These are phyloP conservation scores for Rhimphoctona megacephalus DNA, from an alignment of 2,888 invertebrate species.

Conservation along the genomic window DNA sequence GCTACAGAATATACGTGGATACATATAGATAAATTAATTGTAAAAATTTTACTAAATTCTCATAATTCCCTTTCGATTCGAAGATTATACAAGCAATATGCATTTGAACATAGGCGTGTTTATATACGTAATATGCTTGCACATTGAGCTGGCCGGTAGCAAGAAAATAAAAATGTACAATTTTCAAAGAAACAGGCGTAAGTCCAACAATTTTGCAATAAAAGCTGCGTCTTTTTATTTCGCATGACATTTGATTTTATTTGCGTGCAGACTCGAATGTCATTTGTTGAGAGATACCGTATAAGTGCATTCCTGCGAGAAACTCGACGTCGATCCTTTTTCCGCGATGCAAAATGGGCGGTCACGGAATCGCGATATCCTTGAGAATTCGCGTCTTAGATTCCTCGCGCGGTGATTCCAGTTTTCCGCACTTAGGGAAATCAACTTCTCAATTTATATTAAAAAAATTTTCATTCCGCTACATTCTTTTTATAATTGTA, in stretches of 20 bases:
- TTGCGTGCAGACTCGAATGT: slow-evolving; percentile 30
- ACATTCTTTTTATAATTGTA: not conserved
- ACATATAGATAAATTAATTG: slow-evolving; percentile 33
- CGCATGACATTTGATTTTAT: slow-evolving; percentile 21
- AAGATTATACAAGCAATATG: slow-evolving; percentile 48
- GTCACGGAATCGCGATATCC: slow-evolving; percentile 20
- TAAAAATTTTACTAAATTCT: slow-evolving; percentile 70
- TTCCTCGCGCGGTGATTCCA: slow-evolving; percentile 29
- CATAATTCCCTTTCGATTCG: slow-evolving; percentile 70
- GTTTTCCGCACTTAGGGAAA: slow-evolving; percentile 33
- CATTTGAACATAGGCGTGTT: slow-evolving; percentile 21
- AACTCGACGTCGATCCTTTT: slow-evolving; percentile 49
- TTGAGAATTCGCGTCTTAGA: slow-evolving; percentile 48
- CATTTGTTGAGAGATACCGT: slow-evolving; percentile 47
- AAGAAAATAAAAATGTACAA: not conserved
- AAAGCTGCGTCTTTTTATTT: slow-evolving; percentile 8
- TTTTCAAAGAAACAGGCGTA: not conserved
- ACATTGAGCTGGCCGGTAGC: not conserved
- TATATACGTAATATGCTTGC: slow-evolving; percentile 10
- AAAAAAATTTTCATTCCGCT: not conserved
- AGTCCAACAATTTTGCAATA: not conserved
- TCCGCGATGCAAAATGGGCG: slow-evolving; percentile 45
- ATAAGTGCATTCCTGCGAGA: slow-evolving; percentile 55
- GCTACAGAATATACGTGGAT: not conserved
- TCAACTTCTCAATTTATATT: not conserved